Conservation (phyloP, 2,797 vertebrate genomes). For the Octomys mimax region DNA sequence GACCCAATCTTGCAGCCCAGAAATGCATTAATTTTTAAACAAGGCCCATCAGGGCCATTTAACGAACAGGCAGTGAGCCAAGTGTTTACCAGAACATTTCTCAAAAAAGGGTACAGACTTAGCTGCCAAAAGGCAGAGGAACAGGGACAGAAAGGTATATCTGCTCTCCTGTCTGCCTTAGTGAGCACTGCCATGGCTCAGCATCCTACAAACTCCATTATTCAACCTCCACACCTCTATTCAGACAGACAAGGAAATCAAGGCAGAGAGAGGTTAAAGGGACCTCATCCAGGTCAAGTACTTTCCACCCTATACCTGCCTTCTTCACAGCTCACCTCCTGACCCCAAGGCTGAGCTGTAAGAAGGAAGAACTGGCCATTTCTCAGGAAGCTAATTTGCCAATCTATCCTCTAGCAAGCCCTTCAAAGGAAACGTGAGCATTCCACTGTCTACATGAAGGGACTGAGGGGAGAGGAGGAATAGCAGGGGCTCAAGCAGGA, state of each 20-base stretch:
- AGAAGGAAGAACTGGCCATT: neutral
- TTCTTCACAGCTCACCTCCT: neutral
- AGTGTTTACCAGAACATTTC: neutral
- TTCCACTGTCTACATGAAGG: neutral
- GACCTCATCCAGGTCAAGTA: neutral
- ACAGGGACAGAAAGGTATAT: neutral
- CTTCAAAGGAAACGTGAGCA: neutral
- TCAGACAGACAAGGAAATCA: neutral
- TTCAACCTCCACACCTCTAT: neutral
- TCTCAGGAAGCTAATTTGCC: neutral
- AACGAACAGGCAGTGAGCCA: neutral
- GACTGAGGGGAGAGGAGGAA: neutral
- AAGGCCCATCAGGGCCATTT: neutral
- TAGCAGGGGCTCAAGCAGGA: no score
- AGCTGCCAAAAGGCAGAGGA: neutral
- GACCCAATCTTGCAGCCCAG: neutral
- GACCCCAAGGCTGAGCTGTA: neutral
- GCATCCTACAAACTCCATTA: neutral
- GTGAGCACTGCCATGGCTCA: neutral
- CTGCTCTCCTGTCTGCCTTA: neutral
- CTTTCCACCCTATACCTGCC: neutral
- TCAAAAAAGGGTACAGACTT: neutral
- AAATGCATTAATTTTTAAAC: neutral
- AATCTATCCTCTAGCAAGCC: neutral
- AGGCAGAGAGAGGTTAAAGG: neutral